Conservation (phyloP, 2,113 vertebrate species). For the Rafetus swinhoei region DNA sequence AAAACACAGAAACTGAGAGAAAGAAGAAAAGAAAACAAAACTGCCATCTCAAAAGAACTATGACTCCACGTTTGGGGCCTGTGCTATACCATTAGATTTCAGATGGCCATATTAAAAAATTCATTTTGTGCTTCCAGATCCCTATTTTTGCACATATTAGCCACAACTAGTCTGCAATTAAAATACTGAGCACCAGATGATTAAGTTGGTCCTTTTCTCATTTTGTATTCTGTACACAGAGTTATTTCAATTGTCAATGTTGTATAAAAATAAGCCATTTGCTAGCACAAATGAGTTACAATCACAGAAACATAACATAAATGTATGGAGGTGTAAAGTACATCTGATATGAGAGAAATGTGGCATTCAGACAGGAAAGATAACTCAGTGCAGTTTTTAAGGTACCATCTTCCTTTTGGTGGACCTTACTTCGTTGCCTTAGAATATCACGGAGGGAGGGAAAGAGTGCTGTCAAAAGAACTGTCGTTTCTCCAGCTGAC, state of each 20-base stretch:
- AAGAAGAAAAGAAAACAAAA: background rate
- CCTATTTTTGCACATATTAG: background rate
- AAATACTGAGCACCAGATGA: conserved; percentile 76
- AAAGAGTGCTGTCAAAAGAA: background rate
- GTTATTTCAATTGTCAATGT: conserved; percentile 63
- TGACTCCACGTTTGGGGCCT: background rate
- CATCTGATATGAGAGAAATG: conserved; percentile 12
- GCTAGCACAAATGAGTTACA: conserved; percentile 45
- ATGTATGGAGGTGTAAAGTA: background rate
- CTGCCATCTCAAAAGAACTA: conserved; percentile 17
- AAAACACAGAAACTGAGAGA: conserved; percentile 1
- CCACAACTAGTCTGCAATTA: background rate
- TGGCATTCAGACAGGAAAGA: conserved; percentile 12
- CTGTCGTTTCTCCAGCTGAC: background rate
- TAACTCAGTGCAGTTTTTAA: conserved; percentile 36
- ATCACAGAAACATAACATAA: conserved; percentile 2
- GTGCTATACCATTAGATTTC: background rate
- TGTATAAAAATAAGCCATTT: conserved; percentile 85
- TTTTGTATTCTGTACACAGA: conserved; percentile 54
- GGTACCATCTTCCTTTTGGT: background rate
- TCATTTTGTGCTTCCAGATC: conserved; percentile 55
- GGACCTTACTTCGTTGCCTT: background rate
- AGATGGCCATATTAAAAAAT: background rate
- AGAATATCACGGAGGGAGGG: background rate
- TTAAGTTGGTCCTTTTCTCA: conserved; percentile 50